These are phyloP conservation scores for Cyprinodon brontotheroides DNA, from an alignment of 2,113 vertebrate genomes.

Conservation along the genomic window DNA sequence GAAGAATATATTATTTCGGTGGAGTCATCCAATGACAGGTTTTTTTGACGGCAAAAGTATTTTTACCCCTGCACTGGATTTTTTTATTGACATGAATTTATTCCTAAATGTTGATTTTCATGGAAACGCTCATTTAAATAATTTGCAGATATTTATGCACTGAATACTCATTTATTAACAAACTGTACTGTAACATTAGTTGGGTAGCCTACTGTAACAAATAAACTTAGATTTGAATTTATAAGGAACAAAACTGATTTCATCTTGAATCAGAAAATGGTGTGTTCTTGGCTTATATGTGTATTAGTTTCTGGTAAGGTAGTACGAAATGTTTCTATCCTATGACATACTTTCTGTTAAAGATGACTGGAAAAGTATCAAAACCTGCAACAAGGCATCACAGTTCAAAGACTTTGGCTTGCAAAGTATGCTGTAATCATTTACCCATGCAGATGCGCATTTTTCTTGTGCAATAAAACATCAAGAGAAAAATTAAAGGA, in stretches of 20 bases:
- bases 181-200: slow-evolving; percentile 40
- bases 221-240: slow-evolving; percentile 30
- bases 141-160: slow-evolving; percentile 47
- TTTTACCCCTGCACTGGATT: not conserved
- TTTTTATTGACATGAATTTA: not conserved
- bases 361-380: not conserved
- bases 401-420: not conserved
- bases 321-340: not conserved
- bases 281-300: not conserved
- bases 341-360: not conserved
- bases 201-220: slow-evolving; percentile 31
- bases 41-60: not conserved
- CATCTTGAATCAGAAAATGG: not conserved
- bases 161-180: slow-evolving; percentile 46
- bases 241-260: slow-evolving; percentile 4
- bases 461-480: not conserved
- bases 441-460: not conserved
- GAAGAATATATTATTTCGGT: not conserved
- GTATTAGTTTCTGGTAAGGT: not conserved
- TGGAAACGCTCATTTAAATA: slow-evolving; percentile 15
- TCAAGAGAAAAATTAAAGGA: not conserved
- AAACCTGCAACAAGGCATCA: not conserved
- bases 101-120: slow-evolving; percentile 1
- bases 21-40: slow-evolving; percentile 13
- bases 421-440: not conserved